Conservation (phyloP, 2,113 vertebrate genomes). For the Siniperca chuatsi region DNA sequence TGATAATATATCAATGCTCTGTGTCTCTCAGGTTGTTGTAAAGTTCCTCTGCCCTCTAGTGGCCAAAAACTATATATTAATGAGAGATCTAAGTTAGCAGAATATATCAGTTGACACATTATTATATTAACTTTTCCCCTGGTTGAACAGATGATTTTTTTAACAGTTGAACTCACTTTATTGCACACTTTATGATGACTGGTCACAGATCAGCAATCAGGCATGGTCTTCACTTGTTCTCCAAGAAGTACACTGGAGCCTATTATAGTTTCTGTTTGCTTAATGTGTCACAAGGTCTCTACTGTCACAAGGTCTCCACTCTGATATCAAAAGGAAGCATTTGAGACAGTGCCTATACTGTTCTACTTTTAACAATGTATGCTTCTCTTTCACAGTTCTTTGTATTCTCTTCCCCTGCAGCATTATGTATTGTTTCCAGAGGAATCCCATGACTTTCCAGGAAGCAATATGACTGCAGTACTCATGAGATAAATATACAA, state of each 20-base stretch:
- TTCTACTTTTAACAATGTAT: slow-evolving; percentile 7
- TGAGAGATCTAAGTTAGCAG: not conserved
- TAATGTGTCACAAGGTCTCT: not conserved
- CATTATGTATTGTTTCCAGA: not conserved
- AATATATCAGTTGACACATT: not conserved
- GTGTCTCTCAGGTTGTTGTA: not conserved
- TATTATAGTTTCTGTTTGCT: not conserved
- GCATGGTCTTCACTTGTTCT: not conserved
- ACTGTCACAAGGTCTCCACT: slow-evolving; percentile 36
- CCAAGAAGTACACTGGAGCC: not conserved
- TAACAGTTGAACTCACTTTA: not conserved
- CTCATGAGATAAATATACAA: slow-evolving; percentile 3
- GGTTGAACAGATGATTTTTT: not conserved
- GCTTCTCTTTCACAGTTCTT: not conserved
- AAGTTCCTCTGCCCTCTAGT: not conserved
- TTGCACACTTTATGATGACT: not conserved
- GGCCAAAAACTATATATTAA: not conserved
- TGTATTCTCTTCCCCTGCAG: slow-evolving; percentile 21
- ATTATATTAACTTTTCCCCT: not conserved
- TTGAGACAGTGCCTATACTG: slow-evolving; percentile 25
- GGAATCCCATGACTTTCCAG: slow-evolving; percentile 50
- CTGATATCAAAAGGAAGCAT: not conserved
- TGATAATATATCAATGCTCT: not conserved
- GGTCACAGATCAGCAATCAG: slow-evolving; percentile 24
- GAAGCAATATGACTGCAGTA: slow-evolving; percentile 29